Base-by-base conservation (phyloP, 1,140 invertebrate genomes). In the Diuraphis noxia region DNA sequence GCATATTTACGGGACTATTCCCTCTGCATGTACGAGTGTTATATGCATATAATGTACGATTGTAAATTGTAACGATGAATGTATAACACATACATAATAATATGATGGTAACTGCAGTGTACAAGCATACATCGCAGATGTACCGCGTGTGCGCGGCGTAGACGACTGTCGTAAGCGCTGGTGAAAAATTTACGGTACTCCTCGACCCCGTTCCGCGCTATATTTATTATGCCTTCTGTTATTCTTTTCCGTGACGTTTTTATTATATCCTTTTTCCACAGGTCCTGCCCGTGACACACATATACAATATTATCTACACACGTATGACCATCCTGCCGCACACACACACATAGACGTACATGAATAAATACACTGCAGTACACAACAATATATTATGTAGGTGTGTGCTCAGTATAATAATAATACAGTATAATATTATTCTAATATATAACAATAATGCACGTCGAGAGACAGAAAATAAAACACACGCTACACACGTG, bases 201-300 rank as follows among this genome's bases (percentile, higher is more conserved):
- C 4, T 13, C 79, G 77, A 79, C 77, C 77, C 36, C 7, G 9
- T 40, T 9, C 38, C 23, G 8, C 79, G 36, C 43, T 17, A 46
- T 46, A 46, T 46, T 17, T 17, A 46, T 17, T 21, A 38, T 82
- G 3, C 79, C 38, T 63, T 25, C 86, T 88, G 86, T 56, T 88
- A 56, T 36, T 88, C 41, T 88, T 63, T 38, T 23, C 36, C 36
- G 25, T 63, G 86, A 88, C 86, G 5, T 88, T 88, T 88, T 88
- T 88, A 88, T 88, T 88, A 88, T 88, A 88, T 88, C 49, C 86
- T 88, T 88, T 88, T 41, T 88, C 86, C 86, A 34, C 34, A 21
- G 43, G 40, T 86, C 84, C 34, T 86, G 84, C 43, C 43, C n/a
- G 84, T 86, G 41, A 49, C 40, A 36, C 84, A 49, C 43, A 34